These are phyloP conservation scores for Sitta carolinensis DNA, from an alignment of 2,797 vertebrate genomes.

Conservation along the genomic window DNA sequence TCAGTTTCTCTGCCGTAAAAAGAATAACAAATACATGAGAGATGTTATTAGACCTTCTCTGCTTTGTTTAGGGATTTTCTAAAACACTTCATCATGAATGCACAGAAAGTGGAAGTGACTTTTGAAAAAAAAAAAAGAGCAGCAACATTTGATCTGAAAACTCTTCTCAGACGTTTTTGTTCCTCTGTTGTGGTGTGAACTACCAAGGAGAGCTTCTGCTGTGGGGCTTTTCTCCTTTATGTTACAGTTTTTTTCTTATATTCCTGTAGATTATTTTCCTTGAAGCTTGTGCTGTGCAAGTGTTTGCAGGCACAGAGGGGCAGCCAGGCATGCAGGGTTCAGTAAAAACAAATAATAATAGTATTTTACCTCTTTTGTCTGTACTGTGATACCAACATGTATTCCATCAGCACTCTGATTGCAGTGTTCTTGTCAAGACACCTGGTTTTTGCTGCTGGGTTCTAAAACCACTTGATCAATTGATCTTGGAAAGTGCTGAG, in stretches of 20 bases:
- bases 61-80: neutral
- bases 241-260: neutral
- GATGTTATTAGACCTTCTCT: neutral
- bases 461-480: constrained; percentile 30
- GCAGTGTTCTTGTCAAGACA: neutral
- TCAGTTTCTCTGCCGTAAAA: neutral
- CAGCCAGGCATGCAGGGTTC: neutral
- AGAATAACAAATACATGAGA: neutral
- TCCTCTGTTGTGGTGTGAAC: neutral
- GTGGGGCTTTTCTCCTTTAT: neutral
- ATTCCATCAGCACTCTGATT: constrained; percentile 9
- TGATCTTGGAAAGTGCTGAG: neutral
- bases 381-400: neutral
- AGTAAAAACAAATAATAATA: neutral
- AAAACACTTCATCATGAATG: neutral
- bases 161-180: neutral
- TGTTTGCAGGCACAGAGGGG: neutral
- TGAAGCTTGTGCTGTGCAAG: neutral
- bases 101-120: neutral
- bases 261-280: neutral
- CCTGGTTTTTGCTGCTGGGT: neutral
- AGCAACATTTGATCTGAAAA: neutral
- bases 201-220: neutral
- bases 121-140: neutral
- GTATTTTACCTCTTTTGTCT: neutral